Evolutionary conservation across 2,797 vertebrate genomes (phyloP).

Genomic region (Mallotus villosus): DNA sequence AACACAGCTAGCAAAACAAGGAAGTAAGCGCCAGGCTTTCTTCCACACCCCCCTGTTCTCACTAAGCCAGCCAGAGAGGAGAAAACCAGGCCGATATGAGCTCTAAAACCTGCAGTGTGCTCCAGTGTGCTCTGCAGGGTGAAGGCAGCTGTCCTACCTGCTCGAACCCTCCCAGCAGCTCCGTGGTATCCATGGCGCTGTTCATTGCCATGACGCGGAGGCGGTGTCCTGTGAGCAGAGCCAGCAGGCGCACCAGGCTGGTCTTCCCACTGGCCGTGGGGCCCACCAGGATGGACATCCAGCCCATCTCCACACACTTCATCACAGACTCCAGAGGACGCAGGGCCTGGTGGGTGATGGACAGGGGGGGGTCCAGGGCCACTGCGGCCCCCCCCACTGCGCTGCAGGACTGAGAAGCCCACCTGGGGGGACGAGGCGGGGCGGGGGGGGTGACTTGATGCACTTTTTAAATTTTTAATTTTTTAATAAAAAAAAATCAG

Average conservation of each 20-base stretch:
- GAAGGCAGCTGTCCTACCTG: constrained; percentile 75
- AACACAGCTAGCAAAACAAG: too few species aligned
- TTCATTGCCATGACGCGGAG: constrained; percentile 95
- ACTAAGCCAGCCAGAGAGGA: too few species aligned
- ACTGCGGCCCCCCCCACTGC: constrained; percentile 78
- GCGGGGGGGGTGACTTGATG: neutral
- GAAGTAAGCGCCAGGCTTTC: too few species aligned
- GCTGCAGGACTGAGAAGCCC: constrained; percentile 90
- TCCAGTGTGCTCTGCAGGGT: too few species aligned
- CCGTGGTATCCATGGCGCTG: constrained; percentile 95
- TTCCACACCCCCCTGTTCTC: too few species aligned
- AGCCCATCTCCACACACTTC: constrained; percentile 96
- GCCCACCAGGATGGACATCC: constrained; percentile 96
- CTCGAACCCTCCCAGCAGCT: constrained; percentile 95
- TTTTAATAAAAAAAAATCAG: too few species aligned
- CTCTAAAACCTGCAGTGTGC: too few species aligned
- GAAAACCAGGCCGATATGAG: too few species aligned
- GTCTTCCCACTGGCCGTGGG: constrained; percentile 92
- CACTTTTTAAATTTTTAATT: neutral
- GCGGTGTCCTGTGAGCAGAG: constrained; percentile 87
- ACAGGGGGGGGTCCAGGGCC: constrained; percentile 75
- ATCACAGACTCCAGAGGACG: constrained; percentile 89
- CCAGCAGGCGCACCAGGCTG: constrained; percentile 87
- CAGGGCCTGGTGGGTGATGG: constrained; percentile 87
- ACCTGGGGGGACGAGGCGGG: constrained; percentile 69